Conservation (phyloP, 2,113 vertebrate species). For the Tragelaphus imberbis region DNA sequence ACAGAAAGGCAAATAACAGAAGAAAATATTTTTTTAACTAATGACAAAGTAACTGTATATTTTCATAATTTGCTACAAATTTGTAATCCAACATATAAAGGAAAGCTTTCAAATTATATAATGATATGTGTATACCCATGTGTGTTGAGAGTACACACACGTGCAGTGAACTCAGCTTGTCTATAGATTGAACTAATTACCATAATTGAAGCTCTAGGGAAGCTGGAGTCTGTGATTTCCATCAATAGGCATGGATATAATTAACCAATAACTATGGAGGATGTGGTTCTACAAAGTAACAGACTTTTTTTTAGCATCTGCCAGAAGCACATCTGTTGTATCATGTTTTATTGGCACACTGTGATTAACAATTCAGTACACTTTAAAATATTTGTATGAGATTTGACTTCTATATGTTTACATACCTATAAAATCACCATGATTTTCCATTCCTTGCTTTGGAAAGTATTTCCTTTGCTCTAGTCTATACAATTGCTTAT, state of each 20-base stretch:
- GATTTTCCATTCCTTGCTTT: not conserved
- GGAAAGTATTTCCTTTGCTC: slow-evolving; percentile 22
- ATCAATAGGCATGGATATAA: slow-evolving; percentile 59
- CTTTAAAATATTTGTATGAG: slow-evolving; percentile 46
- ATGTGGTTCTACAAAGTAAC: slow-evolving; percentile 45
- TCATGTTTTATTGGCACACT: slow-evolving; percentile 34
- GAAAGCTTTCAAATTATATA: not conserved
- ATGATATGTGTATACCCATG: not conserved
- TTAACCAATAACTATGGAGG: slow-evolving; percentile 58
- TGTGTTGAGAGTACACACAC: not conserved
- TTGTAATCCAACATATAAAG: not conserved
- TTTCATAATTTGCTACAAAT: not conserved
- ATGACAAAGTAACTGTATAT: not conserved
- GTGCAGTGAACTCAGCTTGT: slow-evolving; percentile 8
- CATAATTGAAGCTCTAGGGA: slow-evolving; percentile 51
- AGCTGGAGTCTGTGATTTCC: slow-evolving; percentile 55
- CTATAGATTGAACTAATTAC: slow-evolving; percentile 48
- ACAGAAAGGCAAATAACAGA: not conserved
- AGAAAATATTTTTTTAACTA: not conserved
- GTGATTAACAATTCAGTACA: slow-evolving; percentile 43
- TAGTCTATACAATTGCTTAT: not conserved
- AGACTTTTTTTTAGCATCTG: slow-evolving; percentile 49
- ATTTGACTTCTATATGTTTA: slow-evolving; percentile 38
- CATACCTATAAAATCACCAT: not conserved
- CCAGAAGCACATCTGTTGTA: slow-evolving; percentile 52